These are phyloP conservation scores for Tenualosa ilisha DNA, from an alignment of 2,797 vertebrate genomes.

Conservation along the genomic window DNA sequence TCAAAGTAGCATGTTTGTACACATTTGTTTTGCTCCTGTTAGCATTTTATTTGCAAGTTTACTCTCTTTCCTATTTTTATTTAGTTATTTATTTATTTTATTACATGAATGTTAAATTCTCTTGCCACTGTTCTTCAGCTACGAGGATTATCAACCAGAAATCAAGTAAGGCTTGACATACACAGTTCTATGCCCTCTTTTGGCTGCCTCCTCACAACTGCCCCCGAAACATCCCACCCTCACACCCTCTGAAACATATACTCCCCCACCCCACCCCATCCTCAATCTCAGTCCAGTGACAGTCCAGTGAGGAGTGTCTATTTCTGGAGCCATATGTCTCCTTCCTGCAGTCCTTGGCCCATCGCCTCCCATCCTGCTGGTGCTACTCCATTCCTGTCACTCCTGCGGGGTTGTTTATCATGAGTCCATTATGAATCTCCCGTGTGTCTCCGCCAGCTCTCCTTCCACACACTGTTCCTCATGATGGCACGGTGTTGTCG, in stretches of 20 bases:
- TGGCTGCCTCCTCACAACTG: too few relatives aligned
- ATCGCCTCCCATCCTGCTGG: background rate
- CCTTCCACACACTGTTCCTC: too few relatives aligned
- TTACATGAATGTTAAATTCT: constrained; percentile 67
- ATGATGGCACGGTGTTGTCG: too few relatives aligned
- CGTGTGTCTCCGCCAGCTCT: background rate
- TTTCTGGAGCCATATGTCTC: background rate
- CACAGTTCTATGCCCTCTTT: constrained; percentile 61
- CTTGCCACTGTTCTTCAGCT: constrained; percentile 81
- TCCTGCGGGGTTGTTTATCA: background rate
- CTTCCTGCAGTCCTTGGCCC: background rate
- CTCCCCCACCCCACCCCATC: background rate
- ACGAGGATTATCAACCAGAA: constrained; percentile 94
- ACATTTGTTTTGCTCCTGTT: background rate
- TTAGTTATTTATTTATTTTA: constrained; percentile 28
- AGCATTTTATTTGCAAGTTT: constrained; percentile 18
- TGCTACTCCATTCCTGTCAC: background rate
- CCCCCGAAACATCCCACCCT: background rate
- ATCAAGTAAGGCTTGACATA: constrained; percentile 93
- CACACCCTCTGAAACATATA: background rate
- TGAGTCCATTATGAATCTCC: background rate
- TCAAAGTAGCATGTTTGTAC: background rate
- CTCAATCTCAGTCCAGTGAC: background rate
- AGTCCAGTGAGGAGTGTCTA: background rate
- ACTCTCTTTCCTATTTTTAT: constrained; percentile 33